phyloP scores from a whole-genome alignment of 2,113 vertebrate genomes.

The Orcinus orca region DNA sequence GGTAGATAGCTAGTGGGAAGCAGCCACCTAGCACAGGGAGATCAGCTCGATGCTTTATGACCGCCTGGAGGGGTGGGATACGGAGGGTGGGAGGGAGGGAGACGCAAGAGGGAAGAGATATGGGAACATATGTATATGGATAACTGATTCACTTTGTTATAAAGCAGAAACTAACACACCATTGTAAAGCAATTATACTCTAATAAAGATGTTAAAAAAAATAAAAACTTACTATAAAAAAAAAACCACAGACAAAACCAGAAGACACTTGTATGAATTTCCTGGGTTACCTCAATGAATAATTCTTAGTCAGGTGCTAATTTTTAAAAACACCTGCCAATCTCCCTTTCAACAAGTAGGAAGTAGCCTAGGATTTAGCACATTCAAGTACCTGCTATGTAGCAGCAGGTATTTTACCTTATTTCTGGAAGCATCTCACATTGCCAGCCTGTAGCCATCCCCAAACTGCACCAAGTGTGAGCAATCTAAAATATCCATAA shows the following conservation, averaged over 20 bases:
- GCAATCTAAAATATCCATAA: background rate
- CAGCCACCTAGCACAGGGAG: too few species aligned
- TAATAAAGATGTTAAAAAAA: too few species aligned
- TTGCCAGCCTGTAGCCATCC: background rate
- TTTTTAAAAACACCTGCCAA: background rate
- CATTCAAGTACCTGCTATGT: background rate
- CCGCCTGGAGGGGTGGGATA: too few species aligned
- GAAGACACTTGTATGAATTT: background rate
- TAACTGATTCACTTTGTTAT: too few species aligned
- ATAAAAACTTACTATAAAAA: too few species aligned
- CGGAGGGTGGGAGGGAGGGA: too few species aligned
- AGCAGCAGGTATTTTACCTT: background rate
- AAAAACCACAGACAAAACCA: background rate
- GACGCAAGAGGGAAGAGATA: too few species aligned
- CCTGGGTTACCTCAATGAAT: background rate
- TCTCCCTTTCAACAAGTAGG: background rate
- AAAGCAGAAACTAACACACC: too few species aligned
- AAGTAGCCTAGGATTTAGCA: background rate
- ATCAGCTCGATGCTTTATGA: too few species aligned
- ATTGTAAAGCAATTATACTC: too few species aligned
- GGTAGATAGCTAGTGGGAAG: too few species aligned
- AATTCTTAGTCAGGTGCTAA: background rate
- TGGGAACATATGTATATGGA: too few species aligned
- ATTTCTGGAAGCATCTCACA: background rate
- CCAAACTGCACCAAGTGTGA: background rate